phyloP scores from a whole-genome alignment of 2,888 invertebrate genomes.

The Xestia xanthographa region DNA sequence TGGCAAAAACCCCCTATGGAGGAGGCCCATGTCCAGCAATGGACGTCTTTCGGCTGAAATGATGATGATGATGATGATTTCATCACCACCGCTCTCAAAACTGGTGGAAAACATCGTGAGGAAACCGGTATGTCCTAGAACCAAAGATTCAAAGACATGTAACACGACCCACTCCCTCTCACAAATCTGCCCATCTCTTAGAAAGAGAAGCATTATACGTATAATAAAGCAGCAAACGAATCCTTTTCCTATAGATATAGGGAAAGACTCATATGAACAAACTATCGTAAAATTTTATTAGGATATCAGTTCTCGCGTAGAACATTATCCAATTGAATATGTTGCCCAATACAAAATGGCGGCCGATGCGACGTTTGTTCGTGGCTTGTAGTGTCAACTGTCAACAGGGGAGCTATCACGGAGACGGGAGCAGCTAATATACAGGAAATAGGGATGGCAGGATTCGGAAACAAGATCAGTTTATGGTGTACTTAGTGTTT shows the following conservation, averaged over 20 bases:
- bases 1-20: too few species aligned
- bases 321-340: conserved; percentile 61
- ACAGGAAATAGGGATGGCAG: conserved; percentile 56
- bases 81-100: background rate
- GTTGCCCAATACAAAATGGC: conserved; percentile 45
- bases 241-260: background rate
- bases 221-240: background rate
- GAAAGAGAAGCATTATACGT: background rate
- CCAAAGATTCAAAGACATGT: background rate
- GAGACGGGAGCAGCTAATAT: conserved; percentile 67
- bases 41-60: too few species aligned
- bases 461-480: background rate
- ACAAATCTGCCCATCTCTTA: background rate
- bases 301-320: conserved; percentile 30
- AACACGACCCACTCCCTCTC: background rate
- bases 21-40: too few species aligned
- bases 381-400: conserved; percentile 69
- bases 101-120: background rate
- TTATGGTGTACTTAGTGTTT: background rate
- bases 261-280: conserved; percentile 36
- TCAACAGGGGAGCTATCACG: conserved; percentile 69
- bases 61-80: too few species aligned
- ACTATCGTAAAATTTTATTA: conserved; percentile 35
- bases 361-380: conserved; percentile 1
- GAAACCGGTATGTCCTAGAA: background rate